Base-by-base conservation (phyloP, 2,888 invertebrate species). In the Drosophila recens region DNA sequence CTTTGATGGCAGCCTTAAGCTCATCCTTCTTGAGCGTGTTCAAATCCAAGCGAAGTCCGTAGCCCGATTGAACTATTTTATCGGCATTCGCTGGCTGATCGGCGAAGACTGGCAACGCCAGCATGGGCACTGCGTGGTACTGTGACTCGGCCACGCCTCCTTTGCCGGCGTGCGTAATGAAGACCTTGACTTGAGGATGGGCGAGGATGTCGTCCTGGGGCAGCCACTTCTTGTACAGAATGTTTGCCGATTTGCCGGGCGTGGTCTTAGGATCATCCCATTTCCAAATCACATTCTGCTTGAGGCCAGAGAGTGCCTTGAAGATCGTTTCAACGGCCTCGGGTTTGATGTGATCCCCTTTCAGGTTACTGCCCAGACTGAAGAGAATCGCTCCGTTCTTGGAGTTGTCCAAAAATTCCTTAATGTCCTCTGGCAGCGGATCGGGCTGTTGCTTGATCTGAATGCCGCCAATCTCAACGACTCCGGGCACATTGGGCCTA, bases 201-300 rank as follows among this genome's bases (percentile, higher is more conserved):
- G 94, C 94, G 91, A 96, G 90, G 43, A 95, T 94, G 76, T 95
- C 95, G 70, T 94, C 94, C 84, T 96, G 96, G 0, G 96, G 96
- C 38, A 96, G 85, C 96, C 96, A 96, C 74, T 95, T 94, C 65
- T 88, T 84, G 34, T 93, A 91, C 11, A 92, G 87, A 0, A 94
- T 93, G 69, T 94, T 94, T 0, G 83, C 45, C 0, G 94, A 90
- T 9, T 92, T 89, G 4, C 91, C 92, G 0, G 91, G 91, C 0
- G 94, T 82, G 4, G 91, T 90, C 15, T 94, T 93, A 0, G 94
- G 94, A 33, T 87, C 87, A 73, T 96, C 95, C 94, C 95, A 96
- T 92, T 96, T 96, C 95, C 95, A 95, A 13, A 96, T 82, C 0
- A 96, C 94, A 3, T 93, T 94, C 71, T 95, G 94, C 72, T 95